Evolutionary conservation across 2,113 vertebrate genomes (phyloP), one percentile per base, ranked within the genome.

Genomic region (Tauraco erythrolophus): DNA sequence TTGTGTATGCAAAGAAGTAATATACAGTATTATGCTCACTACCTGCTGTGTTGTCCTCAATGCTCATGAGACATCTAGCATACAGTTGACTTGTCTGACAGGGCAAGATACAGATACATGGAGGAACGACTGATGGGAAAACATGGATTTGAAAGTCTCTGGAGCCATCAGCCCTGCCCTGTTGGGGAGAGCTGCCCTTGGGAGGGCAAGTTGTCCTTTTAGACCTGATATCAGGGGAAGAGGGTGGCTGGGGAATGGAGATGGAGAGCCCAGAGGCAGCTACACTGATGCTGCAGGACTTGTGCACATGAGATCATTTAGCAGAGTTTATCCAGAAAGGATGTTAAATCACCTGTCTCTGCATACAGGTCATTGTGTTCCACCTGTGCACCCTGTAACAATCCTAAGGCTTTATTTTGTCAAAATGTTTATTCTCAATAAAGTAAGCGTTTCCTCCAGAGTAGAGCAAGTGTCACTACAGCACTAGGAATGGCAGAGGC

Each of bases 321-420:
- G 50, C 13, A 78, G 76, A 76, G 21, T 48, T 68, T 54, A 45
- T 50, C 28, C 48, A 50, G n/a, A 76, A 25, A 62, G 25, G 27
- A 13, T 2, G 2, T 21, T 64, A 68, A 68, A 86, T 54, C 48
- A n/a, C 7, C 10, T 33, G 28, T 39, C 48, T 24, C 56, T 39
- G 24, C 33, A 10, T 7, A n/a, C n/a, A 66, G 60, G 66, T 53
- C 7, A 1, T 3, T 22, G 6, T 24, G 39, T 60, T 86, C 80
- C 39, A 37, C n/a, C 7, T 0, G 0, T 0, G 3, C 51, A 35
- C 10, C 19, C 53, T 76, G 24, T 22, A 70, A 7, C 24, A 50
- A 4, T 60, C 61, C 28, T 6, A 1, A 56, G 66, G 66, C 87
- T 93, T 76, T 62, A 62, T 86, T 72, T 75, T 57, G 57, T 92